Evolutionary conservation across 2,797 vertebrate species (phyloP), one percentile per base, ranked within the genome.

Genomic region (Halcyon leucocephala): DNA sequence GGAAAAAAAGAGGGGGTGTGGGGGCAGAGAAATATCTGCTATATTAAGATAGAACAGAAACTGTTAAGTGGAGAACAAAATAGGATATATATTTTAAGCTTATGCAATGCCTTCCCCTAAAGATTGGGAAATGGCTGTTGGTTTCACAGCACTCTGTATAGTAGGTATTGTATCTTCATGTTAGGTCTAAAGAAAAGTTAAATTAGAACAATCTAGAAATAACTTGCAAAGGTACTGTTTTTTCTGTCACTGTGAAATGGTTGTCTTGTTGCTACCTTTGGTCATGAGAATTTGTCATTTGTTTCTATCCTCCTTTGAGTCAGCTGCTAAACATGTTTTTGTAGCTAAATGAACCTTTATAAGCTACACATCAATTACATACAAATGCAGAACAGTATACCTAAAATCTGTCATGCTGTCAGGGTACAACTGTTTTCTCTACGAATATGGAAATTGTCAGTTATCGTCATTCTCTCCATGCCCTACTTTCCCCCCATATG

Each of bases 21-120:
- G 57, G 48, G 42, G 16, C 16, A 85, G 37, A 39, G 37, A 94
- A 82, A 96, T 78, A 17, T 94, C 42, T 92, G 70, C 77, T 91
- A 7, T 80, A 80, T 94, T 92, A 97, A 95, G 84, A 94, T 93
- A 96, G 96, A 96, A 51, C 49, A 89, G 65, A 93, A 89, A 14
- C 41, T 93, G 55, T 33, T 37, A 81, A 81, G 7, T 25, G 13
- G 42, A 92, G 67, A 94, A 41, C 70, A 84, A 93, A 82, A 58
- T 81, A 61, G 31, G 35, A 71, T 90, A 8, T 55, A 9, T 93
- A 62, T 94, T 95, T 86, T 54, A 71, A 61, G 15, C 16, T 44
- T 87, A 29, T 42, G 35, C 31, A 57, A 16, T 81, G 88, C 88
- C 31, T 88, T 70, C 33, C 33, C 82, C 26, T 82, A 33, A 67